phyloP scores from a whole-genome alignment of 2,113 vertebrate genomes.

The Lamprotornis superbus region DNA sequence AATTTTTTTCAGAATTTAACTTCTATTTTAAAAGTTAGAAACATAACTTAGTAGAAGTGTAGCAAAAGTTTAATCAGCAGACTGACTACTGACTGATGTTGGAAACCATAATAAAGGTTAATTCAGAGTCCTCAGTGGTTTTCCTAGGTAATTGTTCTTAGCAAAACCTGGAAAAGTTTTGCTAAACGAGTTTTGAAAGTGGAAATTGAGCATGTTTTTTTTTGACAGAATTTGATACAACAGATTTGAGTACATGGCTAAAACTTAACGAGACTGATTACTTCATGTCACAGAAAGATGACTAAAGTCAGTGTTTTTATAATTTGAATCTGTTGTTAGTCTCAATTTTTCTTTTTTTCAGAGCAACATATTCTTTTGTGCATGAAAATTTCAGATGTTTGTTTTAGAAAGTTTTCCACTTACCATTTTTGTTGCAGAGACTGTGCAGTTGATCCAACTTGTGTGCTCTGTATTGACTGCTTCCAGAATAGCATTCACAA shows the following conservation, averaged over 20 bases:
- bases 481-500: conserved; percentile 97
- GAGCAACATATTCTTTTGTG: background rate
- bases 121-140: background rate
- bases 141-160: background rate
- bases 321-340: background rate
- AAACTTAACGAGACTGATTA: background rate
- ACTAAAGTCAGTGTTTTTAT: background rate
- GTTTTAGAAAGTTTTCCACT: conserved; percentile 10
- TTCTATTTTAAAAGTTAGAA: background rate
- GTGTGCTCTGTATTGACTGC: conserved; percentile 97
- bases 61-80: background rate
- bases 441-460: conserved; percentile 98
- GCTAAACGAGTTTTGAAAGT: background rate
- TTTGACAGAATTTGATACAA: background rate
- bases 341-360: background rate
- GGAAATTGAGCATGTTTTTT: background rate
- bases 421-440: conserved; percentile 82
- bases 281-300: background rate
- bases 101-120: background rate
- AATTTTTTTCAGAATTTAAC: background rate
- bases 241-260: background rate
- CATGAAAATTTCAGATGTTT: background rate
- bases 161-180: background rate
- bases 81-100: background rate
- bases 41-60: background rate